Evolutionary conservation across 2,888 invertebrate genomes (phyloP).

Genomic region (Drosophila anceps): DNA sequence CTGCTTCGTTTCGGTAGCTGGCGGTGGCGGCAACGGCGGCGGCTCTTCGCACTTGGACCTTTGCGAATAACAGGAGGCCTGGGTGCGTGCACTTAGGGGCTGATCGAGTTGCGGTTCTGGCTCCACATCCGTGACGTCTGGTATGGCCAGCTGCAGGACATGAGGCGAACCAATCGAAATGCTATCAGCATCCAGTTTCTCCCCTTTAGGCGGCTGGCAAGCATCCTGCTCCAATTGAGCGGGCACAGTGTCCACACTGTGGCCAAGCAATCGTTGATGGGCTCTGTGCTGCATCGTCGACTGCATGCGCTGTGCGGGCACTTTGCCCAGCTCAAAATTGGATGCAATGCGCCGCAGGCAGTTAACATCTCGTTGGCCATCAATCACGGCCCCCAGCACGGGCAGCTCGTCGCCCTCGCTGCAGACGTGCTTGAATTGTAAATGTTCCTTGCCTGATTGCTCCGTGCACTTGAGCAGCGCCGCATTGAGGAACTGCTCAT

Average conservation of each 20-base stretch:
- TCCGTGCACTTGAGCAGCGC: conserved; percentile 57
- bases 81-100: conserved; percentile 44
- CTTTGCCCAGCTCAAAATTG: conserved; percentile 62
- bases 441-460: conserved; percentile 5
- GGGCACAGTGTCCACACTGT: conserved; percentile 22
- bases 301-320: conserved; percentile 38
- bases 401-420: conserved; percentile 58
- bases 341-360: conserved; percentile 53
- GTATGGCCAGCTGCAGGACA: conserved; percentile 55
- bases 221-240: conserved; percentile 6
- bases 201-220: background rate
- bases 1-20: background rate
- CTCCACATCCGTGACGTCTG: conserved; percentile 62
- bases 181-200: background rate
- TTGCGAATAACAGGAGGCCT: conserved; percentile 23
- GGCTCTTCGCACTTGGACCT: background rate
- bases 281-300: conserved; percentile 30
- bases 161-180: background rate
- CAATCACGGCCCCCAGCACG: background rate
- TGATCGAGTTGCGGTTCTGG: conserved; percentile 49
- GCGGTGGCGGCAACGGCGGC: background rate
- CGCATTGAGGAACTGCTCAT: conserved; percentile 58
- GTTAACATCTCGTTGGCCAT: background rate
- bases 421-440: conserved; percentile 14
- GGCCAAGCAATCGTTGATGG: conserved; percentile 10